Conservation (phyloP, 2,888 invertebrate genomes). For the Apomyelois bistriatella region DNA sequence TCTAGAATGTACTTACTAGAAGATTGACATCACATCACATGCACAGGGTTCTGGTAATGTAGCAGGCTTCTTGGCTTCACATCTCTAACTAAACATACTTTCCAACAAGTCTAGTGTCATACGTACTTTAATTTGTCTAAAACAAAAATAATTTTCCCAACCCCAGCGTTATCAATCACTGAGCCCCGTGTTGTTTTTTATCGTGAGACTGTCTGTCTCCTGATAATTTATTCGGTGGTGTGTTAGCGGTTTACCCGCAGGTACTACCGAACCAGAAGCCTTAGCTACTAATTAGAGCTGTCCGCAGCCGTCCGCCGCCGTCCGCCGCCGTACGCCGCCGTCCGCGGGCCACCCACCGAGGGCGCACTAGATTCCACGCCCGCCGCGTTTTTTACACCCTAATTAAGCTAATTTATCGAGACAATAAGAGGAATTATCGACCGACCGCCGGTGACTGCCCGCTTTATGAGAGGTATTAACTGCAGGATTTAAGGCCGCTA, state of each 20-base stretch:
- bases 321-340: constrained; percentile 20
- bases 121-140: too few species aligned
- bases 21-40: too few species aligned
- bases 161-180: constrained; percentile 6
- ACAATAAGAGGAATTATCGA: constrained; percentile 74
- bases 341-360: constrained; percentile 60
- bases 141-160: too few species aligned
- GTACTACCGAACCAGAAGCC: constrained; percentile 17
- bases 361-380: constrained; percentile 66
- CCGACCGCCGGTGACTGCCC: constrained; percentile 44
- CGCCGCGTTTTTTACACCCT: constrained; percentile 71
- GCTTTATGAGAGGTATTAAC: constrained; percentile 72
- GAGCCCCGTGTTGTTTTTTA: not conserved
- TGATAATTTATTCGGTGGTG: constrained; percentile 14
- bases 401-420: constrained; percentile 79
- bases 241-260: constrained; percentile 10
- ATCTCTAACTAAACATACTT: too few species aligned
- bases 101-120: too few species aligned
- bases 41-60: too few species aligned
- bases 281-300: constrained; percentile 31
- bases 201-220: constrained; percentile 3
- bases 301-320: constrained; percentile 16
- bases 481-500: constrained; percentile 65
- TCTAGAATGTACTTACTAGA: too few species aligned
- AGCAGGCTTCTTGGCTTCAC: too few species aligned